These are phyloP conservation scores for Drosophila falleni DNA, from an alignment of 2,888 invertebrate genomes.

Conservation along the genomic window DNA sequence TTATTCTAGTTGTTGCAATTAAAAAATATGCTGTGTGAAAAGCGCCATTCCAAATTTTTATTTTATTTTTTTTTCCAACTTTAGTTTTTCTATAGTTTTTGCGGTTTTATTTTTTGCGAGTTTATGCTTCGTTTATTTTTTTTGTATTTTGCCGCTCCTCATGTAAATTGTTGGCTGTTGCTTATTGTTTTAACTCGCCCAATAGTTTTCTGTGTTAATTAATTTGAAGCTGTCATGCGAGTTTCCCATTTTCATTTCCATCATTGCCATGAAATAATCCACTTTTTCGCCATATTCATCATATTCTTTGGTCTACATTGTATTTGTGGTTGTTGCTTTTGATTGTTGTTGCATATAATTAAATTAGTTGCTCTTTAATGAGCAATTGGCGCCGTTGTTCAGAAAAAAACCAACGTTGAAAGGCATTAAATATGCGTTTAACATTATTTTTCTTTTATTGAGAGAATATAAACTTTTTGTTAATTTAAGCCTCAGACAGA, in stretches of 20 bases:
- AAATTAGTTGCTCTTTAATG: conserved; percentile 58
- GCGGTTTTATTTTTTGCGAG: conserved; percentile 6
- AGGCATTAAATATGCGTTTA: conserved; percentile 27
- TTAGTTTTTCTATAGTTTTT: conserved; percentile 17
- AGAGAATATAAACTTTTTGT: too few species aligned
- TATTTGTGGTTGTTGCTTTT: conserved; percentile 6
- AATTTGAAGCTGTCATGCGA: conserved; percentile 75
- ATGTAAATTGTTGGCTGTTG: conserved; percentile 71
- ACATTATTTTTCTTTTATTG: conserved; percentile 1
- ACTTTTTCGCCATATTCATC: conserved; percentile 32
- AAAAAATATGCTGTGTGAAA: conserved; percentile 60
- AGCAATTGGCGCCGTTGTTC: conserved; percentile 24
- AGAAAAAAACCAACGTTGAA: conserved; percentile 11
- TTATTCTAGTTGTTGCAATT: conserved; percentile 62
- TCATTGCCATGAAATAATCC: conserved; percentile 58
- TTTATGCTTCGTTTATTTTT: conserved; percentile 56
- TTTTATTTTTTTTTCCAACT: conserved; percentile 24
- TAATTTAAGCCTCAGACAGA: background rate
- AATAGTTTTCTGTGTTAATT: conserved; percentile 82
- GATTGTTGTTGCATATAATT: conserved; percentile 56
- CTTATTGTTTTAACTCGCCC: conserved; percentile 60
- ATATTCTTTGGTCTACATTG: conserved; percentile 13
- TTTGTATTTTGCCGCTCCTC: conserved; percentile 34
- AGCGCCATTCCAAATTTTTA: conserved; percentile 49
- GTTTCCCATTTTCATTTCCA: conserved; percentile 60